These are phyloP conservation scores for Aphodius sticticus DNA, from an alignment of 2,888 invertebrate genomes.

Conservation along the genomic window DNA sequence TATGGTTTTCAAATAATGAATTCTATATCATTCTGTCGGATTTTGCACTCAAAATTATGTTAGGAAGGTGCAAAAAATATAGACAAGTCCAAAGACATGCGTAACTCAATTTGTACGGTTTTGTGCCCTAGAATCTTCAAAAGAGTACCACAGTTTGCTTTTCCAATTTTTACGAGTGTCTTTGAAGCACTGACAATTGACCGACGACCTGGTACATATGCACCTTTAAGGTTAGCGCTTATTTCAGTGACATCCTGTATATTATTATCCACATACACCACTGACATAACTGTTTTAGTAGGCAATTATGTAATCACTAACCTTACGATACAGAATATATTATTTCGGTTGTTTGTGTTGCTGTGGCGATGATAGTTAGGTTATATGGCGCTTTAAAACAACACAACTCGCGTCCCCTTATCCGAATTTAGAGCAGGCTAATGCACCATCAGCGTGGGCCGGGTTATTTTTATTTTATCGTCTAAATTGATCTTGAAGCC, in stretches of 20 bases:
- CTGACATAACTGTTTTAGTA: neutral
- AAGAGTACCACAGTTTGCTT: too few relatives aligned
- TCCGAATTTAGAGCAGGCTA: neutral
- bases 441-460: slow-evolving; percentile 4
- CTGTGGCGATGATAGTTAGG: neutral
- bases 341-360: neutral
- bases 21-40: too few relatives aligned
- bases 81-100: too few relatives aligned
- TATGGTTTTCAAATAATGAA: too few relatives aligned
- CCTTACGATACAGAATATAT: neutral
- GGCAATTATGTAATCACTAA: neutral
- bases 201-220: too few relatives aligned
- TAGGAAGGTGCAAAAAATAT: too few relatives aligned
- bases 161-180: too few relatives aligned
- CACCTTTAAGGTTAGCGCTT: neutral
- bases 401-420: slow-evolving; percentile 4
- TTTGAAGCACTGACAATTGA: too few relatives aligned
- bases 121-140: too few relatives aligned
- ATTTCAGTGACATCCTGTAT: neutral
- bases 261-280: neutral
- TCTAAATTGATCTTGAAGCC: slow-evolving; percentile 14
- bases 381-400: slow-evolving; percentile 4
- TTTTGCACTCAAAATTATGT: too few relatives aligned
- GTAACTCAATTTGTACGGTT: too few relatives aligned
- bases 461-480: slow-evolving; percentile 21